Conservation (phyloP, 2,888 invertebrate genomes). For the Drosophila mimica region DNA sequence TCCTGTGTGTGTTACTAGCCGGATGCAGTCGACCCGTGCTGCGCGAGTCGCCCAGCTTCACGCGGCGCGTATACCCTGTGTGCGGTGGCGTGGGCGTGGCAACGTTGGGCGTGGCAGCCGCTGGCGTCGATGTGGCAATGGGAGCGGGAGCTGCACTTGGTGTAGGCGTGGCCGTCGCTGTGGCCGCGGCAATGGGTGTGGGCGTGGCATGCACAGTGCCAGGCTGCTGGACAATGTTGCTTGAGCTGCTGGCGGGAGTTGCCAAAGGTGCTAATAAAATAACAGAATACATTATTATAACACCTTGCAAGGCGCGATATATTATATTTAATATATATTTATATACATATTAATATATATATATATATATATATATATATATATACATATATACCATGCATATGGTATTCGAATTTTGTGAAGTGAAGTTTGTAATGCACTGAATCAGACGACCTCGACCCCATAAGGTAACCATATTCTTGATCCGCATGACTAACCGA, state of each 20-base stretch:
- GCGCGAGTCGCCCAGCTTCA: slow-evolving; percentile 90
- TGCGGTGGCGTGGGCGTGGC: slow-evolving; percentile 83
- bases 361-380: background rate
- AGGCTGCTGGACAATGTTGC: slow-evolving; percentile 37
- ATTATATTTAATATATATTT: background rate
- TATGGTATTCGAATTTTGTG: background rate
- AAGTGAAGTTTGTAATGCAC: background rate
- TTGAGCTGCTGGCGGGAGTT: slow-evolving; percentile 40
- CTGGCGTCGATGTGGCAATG: slow-evolving; percentile 58
- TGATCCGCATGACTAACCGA: background rate
- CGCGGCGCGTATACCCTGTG: slow-evolving; percentile 87
- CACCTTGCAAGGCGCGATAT: background rate
- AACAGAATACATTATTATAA: background rate
- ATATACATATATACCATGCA: background rate
- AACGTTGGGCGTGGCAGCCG: slow-evolving; percentile 31
- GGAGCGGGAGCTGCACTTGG: slow-evolving; percentile 46
- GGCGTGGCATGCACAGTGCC: slow-evolving; percentile 26
- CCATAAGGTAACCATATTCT: background rate
- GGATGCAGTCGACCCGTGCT: slow-evolving; percentile 90
- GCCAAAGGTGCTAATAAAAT: slow-evolving; percentile 23
- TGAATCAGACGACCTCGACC: background rate
- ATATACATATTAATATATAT: background rate
- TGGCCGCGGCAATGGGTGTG: slow-evolving; percentile 35
- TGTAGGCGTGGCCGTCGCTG: slow-evolving; percentile 42
- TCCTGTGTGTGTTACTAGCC: slow-evolving; percentile 90